phyloP scores from a whole-genome alignment of 1,140 invertebrate species.

The Holotrichia oblita region DNA sequence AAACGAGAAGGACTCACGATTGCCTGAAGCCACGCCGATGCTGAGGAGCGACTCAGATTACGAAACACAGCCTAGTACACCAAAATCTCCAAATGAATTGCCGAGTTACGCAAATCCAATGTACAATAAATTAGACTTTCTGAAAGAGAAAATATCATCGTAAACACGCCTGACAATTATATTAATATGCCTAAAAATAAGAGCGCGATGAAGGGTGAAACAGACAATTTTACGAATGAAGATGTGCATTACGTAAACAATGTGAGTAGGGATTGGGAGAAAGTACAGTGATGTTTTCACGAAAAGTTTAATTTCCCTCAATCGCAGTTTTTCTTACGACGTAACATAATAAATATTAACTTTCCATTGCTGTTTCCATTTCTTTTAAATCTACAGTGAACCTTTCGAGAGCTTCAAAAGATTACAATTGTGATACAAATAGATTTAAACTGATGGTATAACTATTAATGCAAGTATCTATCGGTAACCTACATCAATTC shows the following conservation, averaged over 20 bases:
- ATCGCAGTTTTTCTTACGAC: neutral
- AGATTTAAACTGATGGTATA: too few species aligned
- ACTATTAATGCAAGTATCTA: too few species aligned
- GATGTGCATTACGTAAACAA: too few species aligned
- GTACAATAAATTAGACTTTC: constrained; percentile 52
- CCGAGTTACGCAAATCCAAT: constrained; percentile 56
- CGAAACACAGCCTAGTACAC: constrained; percentile 53
- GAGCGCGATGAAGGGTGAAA: constrained; percentile 47
- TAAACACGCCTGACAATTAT: constrained; percentile 65
- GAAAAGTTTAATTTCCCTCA: too few species aligned
- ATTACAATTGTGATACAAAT: too few species aligned
- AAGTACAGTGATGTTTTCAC: neutral
- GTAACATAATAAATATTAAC: neutral
- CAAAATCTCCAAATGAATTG: constrained; percentile 44
- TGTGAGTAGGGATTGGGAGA: neutral
- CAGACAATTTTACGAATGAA: neutral
- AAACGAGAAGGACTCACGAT: constrained; percentile 37
- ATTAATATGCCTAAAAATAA: constrained; percentile 69
- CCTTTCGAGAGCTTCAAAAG: too few species aligned
- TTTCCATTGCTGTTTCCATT: too few species aligned
- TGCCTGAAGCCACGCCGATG: constrained; percentile 63
- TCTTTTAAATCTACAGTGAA: too few species aligned
- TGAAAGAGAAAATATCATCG: constrained; percentile 62
- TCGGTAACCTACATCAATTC: too few species aligned
- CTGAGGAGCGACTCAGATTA: constrained; percentile 62